phyloP scores from a whole-genome alignment of 2,113 vertebrate genomes.

The Thamnaconus septentrionalis region DNA sequence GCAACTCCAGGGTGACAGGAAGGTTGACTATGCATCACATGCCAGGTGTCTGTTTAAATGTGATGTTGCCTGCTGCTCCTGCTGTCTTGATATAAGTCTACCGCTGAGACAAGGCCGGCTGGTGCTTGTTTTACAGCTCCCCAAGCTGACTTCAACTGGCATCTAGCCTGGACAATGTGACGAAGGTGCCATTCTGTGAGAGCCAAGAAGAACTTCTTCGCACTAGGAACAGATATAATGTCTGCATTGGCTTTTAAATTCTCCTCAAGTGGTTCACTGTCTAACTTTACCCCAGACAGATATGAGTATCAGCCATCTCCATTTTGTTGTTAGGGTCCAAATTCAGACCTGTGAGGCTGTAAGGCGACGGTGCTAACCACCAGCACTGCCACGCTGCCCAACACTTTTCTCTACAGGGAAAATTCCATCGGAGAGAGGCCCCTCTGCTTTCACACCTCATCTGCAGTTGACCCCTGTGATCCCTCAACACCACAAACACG shows the following conservation, averaged over 20 bases:
- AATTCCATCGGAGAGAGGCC: no score
- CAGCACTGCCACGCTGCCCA: no score
- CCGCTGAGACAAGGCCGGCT: constrained; percentile 26
- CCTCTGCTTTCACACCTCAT: no score
- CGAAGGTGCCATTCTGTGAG: constrained; percentile 37
- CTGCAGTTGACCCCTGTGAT: no score
- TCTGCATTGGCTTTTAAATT: constrained; percentile 18
- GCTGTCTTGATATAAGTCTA: constrained; percentile 33
- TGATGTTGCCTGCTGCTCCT: constrained; percentile 41
- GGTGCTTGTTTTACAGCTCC: constrained; percentile 44
- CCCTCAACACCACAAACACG: no score
- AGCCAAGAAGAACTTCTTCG: constrained; percentile 15
- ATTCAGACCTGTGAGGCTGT: no score
- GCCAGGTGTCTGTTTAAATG: constrained; percentile 50
- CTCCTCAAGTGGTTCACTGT: not conserved
- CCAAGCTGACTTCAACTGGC: constrained; percentile 39
- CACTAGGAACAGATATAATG: constrained; percentile 8
- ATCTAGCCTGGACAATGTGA: constrained; percentile 43
- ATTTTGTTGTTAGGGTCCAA: no score
- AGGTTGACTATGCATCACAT: constrained; percentile 23
- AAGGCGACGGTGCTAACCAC: no score
- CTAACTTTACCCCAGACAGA: not conserved
- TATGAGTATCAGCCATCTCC: not conserved
- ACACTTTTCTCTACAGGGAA: no score
- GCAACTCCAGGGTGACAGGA: constrained; percentile 16